Evolutionary conservation across 1,140 invertebrate species (phyloP), one percentile per base, ranked within the genome.

Genomic region (Capitella teleta): DNA sequence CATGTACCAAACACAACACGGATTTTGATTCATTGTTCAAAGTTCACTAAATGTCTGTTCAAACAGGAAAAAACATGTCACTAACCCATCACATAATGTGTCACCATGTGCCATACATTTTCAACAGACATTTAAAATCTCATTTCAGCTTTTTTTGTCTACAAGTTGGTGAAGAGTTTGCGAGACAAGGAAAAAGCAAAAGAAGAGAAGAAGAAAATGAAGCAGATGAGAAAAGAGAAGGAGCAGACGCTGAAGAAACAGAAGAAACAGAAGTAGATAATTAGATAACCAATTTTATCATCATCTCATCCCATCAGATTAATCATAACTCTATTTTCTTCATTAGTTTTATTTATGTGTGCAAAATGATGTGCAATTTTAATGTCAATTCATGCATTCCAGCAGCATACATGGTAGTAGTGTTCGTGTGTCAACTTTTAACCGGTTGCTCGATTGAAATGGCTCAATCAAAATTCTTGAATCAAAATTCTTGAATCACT

Each of bases 121-220:
- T 14, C 10, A 42, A n/a, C 10, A 1, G 14, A 42, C 10, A 14
- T 21, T 10, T 19, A 10, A 42, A 10, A 42, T 44, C 5, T 36
- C 5, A 43, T 51, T 49, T 4, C 75, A 87, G 84, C 80, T 56
- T 84, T 85, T 66, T 85, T 86, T 66, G 80, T 82, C 44, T 85
- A 83, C 68, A 85, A 84, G 66, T 70, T 86, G 18, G 84, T 84
- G 70, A 80, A 80, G 65, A 84, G 81, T 49, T 69, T 85, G 60
- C 78, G 75, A 46, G 80, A 82, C n/a, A 81, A 80, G 61, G 79
- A 84, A 54, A 70, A 73, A 26, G 82, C 79, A 62, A 75, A 74
- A 56, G 82, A 84, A 70, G 82, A 84, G 61, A 85, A 85, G 63
- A 76, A 70, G 56, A 79, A 79, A 56, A 66, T 74, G 5, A 80